Evolutionary conservation across 1,140 invertebrate genomes (phyloP), one percentile per base, ranked within the genome.

Genomic region (Drosophila simulans): DNA sequence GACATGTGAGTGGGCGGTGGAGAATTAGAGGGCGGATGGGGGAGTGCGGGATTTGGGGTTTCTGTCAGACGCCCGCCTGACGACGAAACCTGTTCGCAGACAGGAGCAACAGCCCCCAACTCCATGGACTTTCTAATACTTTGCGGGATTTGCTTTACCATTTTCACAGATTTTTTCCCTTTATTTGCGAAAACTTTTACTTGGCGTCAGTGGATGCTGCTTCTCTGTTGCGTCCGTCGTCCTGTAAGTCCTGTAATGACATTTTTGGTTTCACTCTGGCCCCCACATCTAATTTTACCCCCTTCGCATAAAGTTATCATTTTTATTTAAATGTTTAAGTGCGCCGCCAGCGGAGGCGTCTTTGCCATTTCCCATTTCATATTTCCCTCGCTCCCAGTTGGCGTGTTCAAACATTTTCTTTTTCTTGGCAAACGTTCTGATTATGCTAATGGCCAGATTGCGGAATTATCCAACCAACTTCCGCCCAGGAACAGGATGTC

Each of bases 321-420:
- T 84, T 89, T 90, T 89, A 89, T 89, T 89, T 89, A 89, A 89
- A 89, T 89, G 84, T 69, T 89, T 89, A 89, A 89, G 84, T 84
- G 69, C 62, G 60, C 53, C 34, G 69, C 43, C 63, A 35, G 7
- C 51, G 46, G 52, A 22, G 58, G 17, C 53, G 43, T 45, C 48
- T 51, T 27, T 43, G 5, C 11, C 22, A 12, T 54, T 65, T 7
- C 15, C 34, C 31, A 11, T 31, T 31, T 3, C 42, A 11, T 5
- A 20, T 20, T 20, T 31, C 8, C 31, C 31, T 8, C 7, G 31
- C 31, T 31, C 31, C 7, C 7, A 31, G 27, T 31, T 37, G 35
- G 65, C 46, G 56, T 63, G 39, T 51, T 54, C 73, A 77, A 78
- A 77, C 76, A 78, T 78, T 77, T 69, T 77, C 42, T 22, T 60